phyloP scores from a whole-genome alignment of 1,140 invertebrate genomes.

The Micrasema longulum region DNA sequence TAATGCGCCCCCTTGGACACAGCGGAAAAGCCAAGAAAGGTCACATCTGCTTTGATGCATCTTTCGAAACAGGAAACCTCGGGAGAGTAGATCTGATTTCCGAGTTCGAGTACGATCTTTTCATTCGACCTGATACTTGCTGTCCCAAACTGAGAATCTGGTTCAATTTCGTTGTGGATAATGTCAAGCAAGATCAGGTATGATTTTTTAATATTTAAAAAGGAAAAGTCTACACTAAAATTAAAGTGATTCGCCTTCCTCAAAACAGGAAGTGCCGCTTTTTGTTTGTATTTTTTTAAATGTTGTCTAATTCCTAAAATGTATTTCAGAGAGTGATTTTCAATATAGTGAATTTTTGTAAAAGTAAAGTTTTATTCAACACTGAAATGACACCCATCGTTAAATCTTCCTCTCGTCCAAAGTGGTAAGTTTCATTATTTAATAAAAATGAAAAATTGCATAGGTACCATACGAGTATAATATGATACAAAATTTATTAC shows the following conservation, averaged over 20 bases:
- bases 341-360: conserved; percentile 97
- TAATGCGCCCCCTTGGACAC: conserved; percentile 93
- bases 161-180: conserved; percentile 99
- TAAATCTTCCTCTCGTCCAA: conserved; percentile 88
- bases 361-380: conserved; percentile 89
- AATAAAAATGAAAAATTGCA: too few species aligned
- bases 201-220: too few species aligned
- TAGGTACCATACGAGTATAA: too few species aligned
- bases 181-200: conserved; percentile 92
- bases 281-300: too few species aligned
- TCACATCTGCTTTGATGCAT: conserved; percentile 96
- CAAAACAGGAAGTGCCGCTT: too few species aligned
- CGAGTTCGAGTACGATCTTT: conserved; percentile 96
- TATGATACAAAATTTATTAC: too few species aligned
- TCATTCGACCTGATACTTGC: conserved; percentile 95
- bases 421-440: conserved; percentile 90
- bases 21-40: conserved; percentile 94
- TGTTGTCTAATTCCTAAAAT: conserved; percentile 57
- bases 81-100: conserved; percentile 94
- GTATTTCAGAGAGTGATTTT: conserved; percentile 88
- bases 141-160: conserved; percentile 93
- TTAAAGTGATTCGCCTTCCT: too few species aligned
- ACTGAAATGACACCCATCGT: conserved; percentile 94
- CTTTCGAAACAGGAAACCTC: conserved; percentile 97
- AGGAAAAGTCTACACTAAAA: too few species aligned